Conservation (phyloP, 2,113 vertebrate genomes). For the Solenodon paradoxus region DNA sequence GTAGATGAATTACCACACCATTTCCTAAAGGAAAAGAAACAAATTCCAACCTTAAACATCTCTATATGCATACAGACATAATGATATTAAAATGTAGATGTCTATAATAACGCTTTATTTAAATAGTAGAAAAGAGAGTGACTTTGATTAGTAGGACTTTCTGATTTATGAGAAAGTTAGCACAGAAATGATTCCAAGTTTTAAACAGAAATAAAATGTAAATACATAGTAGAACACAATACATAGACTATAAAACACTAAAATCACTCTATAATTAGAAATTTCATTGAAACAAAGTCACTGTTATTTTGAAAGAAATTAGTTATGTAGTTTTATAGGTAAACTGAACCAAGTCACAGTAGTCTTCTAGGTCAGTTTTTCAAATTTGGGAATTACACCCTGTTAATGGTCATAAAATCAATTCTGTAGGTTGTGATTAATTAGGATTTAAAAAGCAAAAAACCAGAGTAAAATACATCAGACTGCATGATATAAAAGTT, state of each 20-base stretch:
- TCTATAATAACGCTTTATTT: neutral
- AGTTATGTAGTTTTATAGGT: neutral
- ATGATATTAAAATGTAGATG: neutral
- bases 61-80: neutral
- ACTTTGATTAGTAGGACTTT: neutral
- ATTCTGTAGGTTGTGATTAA: neutral
- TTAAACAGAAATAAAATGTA: neutral
- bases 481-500: neutral
- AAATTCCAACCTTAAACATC: constrained; percentile 18
- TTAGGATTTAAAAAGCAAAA: constrained; percentile 3
- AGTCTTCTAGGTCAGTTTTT: neutral
- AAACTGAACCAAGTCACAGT: neutral
- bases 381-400: neutral
- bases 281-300: constrained; percentile 32
- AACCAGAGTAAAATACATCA: neutral
- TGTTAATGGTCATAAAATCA: neutral
- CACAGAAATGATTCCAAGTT: neutral
- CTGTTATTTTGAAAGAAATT: constrained; percentile 9
- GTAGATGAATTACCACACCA: constrained; percentile 98
- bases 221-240: neutral
- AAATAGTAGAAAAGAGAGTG: neutral
- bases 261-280: neutral
- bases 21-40: constrained; percentile 87
- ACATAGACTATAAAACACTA: neutral
- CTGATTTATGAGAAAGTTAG: neutral